Percentiles rank a stretch among this genome's conserved stretches.
phyloP scores from a whole-genome alignment of 2,888 invertebrate genomes.

The Coelopa pilipes region DNA sequence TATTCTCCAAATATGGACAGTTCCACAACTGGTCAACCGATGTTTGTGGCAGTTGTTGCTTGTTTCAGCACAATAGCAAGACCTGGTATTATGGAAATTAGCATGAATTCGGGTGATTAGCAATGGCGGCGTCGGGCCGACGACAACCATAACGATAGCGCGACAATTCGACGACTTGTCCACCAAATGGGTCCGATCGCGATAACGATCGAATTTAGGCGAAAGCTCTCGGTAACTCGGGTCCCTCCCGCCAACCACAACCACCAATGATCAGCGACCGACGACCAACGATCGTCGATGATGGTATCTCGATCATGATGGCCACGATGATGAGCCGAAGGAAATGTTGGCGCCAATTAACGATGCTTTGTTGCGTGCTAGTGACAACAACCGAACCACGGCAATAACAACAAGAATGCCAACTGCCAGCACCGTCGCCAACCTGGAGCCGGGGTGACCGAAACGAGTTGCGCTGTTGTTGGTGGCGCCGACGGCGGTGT shows the following conservation, averaged over 20 bases:
- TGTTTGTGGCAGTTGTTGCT: too few relatives aligned
- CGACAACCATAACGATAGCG: neutral
- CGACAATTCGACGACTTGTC: neutral
- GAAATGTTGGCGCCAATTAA: conserved; percentile 46
- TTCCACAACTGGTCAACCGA: too few relatives aligned
- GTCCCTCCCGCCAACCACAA: conserved; percentile 12
- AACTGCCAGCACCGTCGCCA: too few relatives aligned
- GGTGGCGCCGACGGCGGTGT: neutral
- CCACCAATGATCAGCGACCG: too few relatives aligned
- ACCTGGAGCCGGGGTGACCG: neutral
- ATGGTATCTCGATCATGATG: neutral
- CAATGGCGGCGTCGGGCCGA: conserved; percentile 19
- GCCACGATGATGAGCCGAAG: conserved; percentile 21
- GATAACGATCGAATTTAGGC: too few relatives aligned
- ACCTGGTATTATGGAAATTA: conserved; percentile 26
- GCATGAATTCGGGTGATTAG: conserved; percentile 41
- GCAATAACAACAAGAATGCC: neutral
- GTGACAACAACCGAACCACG: conserved; percentile 36
- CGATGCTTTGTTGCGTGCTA: conserved; percentile 44
- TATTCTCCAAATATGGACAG: too few relatives aligned
- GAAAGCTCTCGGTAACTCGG: too few relatives aligned
- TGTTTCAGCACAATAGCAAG: too few relatives aligned
- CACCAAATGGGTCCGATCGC: neutral
- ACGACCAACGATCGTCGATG: too few relatives aligned
- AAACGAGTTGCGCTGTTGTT: neutral